Evolutionary conservation across 2,888 invertebrate species (phyloP), one percentile per base, ranked within the genome.

Genomic region (Anaspis maculata): DNA sequence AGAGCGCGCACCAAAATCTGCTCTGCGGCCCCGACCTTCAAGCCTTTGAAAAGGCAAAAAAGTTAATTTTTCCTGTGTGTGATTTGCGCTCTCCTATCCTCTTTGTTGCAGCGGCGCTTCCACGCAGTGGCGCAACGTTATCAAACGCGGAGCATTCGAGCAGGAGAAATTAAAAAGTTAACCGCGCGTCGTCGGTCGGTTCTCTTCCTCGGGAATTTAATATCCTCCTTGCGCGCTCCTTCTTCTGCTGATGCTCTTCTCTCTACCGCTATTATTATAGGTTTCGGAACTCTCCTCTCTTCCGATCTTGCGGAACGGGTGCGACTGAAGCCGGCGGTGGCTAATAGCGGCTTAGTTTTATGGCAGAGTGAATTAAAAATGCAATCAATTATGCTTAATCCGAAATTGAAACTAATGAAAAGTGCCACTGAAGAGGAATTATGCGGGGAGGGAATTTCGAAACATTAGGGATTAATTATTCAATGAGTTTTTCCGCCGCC

Each of bases 151-250:
- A 39, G 42, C 38, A 44, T 42, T 46, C 41, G 35, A 41, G 41
- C 41, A 43, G 44, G 45, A 46, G 48, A 51, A 48, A 51, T 48
- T 51, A 49, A 45, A 41, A 49, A 44, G 43, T 43, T 46, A 51
- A 48, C 49, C 48, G 44, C 42, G 45, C 41, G 43, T 45, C 46
- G n/a, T n/a, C n/a, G n/a, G n/a, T n/a, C n/a, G n/a, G n/a, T n/a
- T n/a, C n/a, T n/a, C n/a, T 44, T 44, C 44, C 26, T 38, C 44
- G 41, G 42, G 44, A 41, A 42, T 48, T 46, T 46, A 48, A 49
- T 49, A 48, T 45, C 41, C 41, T 41, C 28, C 25, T n/a, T 13
- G 16, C 12, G 23, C 27, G 26, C 34, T n/a, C n/a, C n/a, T n/a
- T n/a, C n/a, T n/a, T n/a, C n/a, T n/a, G n/a, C n/a, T n/a, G n/a